Conservation (phyloP, 2,797 vertebrate species). For the Enoplosus armatus region DNA sequence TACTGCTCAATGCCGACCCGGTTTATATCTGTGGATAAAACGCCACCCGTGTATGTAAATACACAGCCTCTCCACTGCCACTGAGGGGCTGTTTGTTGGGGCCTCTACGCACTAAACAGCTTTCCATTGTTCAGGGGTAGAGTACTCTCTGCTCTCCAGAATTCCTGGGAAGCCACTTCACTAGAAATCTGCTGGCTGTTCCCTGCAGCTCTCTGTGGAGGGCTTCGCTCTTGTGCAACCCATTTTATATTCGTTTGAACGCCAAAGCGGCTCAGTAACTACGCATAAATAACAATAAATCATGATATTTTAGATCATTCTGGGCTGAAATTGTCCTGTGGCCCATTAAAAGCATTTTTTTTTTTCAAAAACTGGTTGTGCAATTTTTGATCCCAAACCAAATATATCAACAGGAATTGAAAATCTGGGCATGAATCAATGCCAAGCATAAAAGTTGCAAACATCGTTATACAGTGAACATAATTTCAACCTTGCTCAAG, state of each 20-base stretch:
- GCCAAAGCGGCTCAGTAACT: conserved; percentile 6
- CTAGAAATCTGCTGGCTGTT: conserved; percentile 54
- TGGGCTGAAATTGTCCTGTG: background rate
- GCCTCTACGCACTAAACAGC: conserved; percentile 55
- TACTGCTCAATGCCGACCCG: conserved; percentile 10
- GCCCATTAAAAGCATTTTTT: background rate
- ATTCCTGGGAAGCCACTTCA: conserved; percentile 82
- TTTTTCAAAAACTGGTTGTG: background rate
- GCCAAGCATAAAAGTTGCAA: background rate
- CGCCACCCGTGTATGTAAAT: conserved; percentile 49
- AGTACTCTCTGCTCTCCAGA: conserved; percentile 61
- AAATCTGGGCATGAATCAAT: background rate
- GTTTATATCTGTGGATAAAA: conserved; percentile 46
- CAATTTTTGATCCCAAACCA: conserved; percentile 7
- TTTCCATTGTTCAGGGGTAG: conserved; percentile 63
- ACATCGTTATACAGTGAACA: background rate
- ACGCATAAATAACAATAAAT: background rate
- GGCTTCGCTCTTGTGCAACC: conserved; percentile 61
- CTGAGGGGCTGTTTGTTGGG: conserved; percentile 7
- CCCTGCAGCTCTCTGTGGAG: conserved; percentile 33
- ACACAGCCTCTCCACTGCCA: conserved; percentile 10
- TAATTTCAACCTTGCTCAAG: background rate
- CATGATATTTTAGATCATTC: background rate
- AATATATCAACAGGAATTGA: background rate
- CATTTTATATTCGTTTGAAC: conserved; percentile 17